These are phyloP conservation scores for Euwallacea similis DNA, from an alignment of 1,140 invertebrate genomes.

Conservation along the genomic window DNA sequence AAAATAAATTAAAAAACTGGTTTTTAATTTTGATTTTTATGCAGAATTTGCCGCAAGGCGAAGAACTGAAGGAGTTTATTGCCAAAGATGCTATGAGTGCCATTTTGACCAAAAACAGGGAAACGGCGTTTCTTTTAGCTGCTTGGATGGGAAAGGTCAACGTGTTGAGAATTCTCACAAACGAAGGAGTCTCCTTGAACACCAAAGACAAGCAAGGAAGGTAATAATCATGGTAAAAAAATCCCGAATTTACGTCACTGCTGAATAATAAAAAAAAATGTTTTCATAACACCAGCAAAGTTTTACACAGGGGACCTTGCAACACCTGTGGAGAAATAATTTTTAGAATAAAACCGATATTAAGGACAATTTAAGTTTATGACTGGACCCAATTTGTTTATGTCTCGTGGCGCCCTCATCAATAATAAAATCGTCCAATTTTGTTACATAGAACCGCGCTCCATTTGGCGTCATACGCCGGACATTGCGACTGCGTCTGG, in stretches of 20 bases:
- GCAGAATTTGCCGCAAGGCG: constrained; percentile 55
- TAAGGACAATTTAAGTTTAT: no score
- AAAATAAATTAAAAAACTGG: not conserved
- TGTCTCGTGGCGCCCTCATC: no score
- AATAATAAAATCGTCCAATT: constrained; percentile 16
- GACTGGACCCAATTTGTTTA: no score
- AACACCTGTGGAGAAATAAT: no score
- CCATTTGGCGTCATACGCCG: constrained; percentile 75
- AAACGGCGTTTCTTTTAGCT: constrained; percentile 54
- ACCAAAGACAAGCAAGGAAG: constrained; percentile 57
- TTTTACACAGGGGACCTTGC: no score
- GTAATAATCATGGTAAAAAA: constrained; percentile 46
- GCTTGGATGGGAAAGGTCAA: constrained; percentile 58
- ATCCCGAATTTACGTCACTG: not conserved
- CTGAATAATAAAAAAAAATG: not conserved
- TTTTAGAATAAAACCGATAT: no score
- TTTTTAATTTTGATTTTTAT: not conserved
- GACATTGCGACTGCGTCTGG: constrained; percentile 65
- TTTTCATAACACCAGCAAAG: no score
- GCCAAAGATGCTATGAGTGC: constrained; percentile 51
- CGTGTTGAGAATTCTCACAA: constrained; percentile 54
- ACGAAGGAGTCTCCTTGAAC: constrained; percentile 53
- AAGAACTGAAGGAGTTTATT: constrained; percentile 56
- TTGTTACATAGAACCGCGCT: constrained; percentile 64
- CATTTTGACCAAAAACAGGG: constrained; percentile 42